Percentiles rank a stretch among this genome's conserved stretches.
Conservation (phyloP, 2,797 vertebrate genomes). For the Streptopelia turtur region DNA sequence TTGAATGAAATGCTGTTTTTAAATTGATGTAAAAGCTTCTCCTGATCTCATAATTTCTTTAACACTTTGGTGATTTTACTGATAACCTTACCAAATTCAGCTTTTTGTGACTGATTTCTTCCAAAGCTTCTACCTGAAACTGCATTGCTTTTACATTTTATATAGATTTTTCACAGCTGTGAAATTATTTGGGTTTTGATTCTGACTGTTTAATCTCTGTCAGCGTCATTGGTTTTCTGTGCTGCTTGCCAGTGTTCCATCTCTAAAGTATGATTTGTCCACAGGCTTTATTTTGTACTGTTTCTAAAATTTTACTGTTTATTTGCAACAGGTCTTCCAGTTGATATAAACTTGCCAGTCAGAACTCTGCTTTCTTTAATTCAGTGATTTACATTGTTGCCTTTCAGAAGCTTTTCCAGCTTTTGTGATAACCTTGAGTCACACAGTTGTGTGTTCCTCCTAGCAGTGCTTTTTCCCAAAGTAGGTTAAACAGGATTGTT, state of each 20-base stretch:
- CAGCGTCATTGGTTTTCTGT: neutral
- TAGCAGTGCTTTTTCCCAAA: neutral
- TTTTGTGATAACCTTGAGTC: neutral
- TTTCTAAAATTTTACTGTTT: neutral
- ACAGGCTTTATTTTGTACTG: neutral
- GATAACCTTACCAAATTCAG: neutral
- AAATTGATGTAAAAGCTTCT: neutral
- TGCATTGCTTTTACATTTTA: neutral
- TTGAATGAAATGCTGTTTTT: neutral
- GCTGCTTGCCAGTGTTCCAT: neutral
- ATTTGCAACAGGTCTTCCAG: neutral
- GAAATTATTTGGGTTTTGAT: neutral
- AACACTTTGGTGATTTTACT: neutral
- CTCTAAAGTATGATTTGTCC: neutral
- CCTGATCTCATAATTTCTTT: neutral
- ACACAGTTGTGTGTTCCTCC: neutral
- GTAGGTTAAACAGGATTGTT: rapidly evolving
- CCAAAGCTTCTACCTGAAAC: neutral
- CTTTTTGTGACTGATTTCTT: neutral
- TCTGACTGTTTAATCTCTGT: neutral
- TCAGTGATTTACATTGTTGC: neutral
- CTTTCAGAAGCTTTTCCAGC: neutral
- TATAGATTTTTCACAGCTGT: neutral
- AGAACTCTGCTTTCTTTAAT: neutral
- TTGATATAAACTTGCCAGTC: neutral